These are phyloP conservation scores for Onthophagus sagittarius DNA, from an alignment of 2,888 invertebrate species.

Conservation along the genomic window DNA sequence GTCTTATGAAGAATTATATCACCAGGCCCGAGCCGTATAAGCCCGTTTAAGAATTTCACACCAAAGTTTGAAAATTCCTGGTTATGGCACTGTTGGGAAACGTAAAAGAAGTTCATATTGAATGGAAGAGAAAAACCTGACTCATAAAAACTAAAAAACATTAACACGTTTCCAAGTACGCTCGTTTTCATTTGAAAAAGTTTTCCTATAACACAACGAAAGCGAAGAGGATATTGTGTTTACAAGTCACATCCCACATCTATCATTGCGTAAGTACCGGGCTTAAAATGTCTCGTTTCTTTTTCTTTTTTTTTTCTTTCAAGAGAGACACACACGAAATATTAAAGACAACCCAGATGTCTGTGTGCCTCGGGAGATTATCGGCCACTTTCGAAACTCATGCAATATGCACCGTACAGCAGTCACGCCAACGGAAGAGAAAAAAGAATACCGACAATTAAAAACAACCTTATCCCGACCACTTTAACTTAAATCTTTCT, in stretches of 20 bases:
- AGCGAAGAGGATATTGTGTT: neutral
- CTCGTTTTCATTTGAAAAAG: too few relatives aligned
- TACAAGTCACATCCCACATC: neutral
- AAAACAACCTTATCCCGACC: neutral
- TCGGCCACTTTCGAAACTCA: neutral
- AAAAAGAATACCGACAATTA: neutral
- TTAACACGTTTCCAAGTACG: neutral
- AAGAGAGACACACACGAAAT: neutral
- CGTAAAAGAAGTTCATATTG: neutral
- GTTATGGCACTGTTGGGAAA: neutral
- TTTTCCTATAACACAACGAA: too few relatives aligned
- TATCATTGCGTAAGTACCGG: neutral
- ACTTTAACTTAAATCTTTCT: neutral
- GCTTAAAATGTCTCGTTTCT: neutral
- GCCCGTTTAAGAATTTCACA: neutral
- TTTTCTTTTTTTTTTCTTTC: neutral
- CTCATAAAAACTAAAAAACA: neutral
- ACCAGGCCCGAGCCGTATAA: neutral
- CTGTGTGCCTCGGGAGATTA: neutral
- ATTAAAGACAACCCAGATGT: neutral
- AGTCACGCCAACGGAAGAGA: neutral
- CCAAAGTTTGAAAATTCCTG: neutral
- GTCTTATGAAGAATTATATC: conserved; percentile 12
- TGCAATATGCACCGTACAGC: neutral
- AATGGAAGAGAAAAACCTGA: too few relatives aligned